Base-by-base conservation (phyloP, 2,888 invertebrate genomes). In the Rhopalosiphum nymphaeae region DNA sequence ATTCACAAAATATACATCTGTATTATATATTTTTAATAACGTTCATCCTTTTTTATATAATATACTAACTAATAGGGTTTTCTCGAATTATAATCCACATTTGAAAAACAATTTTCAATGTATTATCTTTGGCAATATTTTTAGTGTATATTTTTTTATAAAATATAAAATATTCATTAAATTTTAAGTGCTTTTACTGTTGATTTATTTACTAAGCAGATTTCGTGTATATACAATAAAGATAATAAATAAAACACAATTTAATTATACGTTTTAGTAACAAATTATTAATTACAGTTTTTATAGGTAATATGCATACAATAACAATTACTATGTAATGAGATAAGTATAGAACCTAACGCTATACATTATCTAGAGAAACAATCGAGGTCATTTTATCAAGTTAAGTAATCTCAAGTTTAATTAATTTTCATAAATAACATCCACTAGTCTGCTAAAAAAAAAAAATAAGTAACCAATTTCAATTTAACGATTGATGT, bases 401-500 rank as follows among this genome's bases (percentile, higher is more conserved):
- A 78, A 78, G 78, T 36, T 36, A 36, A 78, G 7, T 36, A 36
- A 78, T 78, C 78, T 78, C 36, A 36, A 78, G 21, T 78, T 78
- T 78, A 78, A 78, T 78, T 78, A 78, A 78, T 78, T 78, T 78
- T 78, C 78, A 78, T 78, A 78, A 78, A 78, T 36, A n/a, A 36
- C 78, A 36, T 78, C 36, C 16, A 78, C 21, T 36, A 36, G 13
- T 9, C 16, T 36, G 16, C 7, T 10, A 36, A 67, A 78, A 78
- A 36, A 67, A 61, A 78, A 78, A 78, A 36, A 16, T 21, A 78
- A 78, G 78, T 36, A 78, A 36, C 36, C 21, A 36, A 78, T 21
- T 78, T 78, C n/a, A 2, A 36, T 7, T 16, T 21, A 78, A 36
- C 9, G 21, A 36, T 78, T 78, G 78, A 36, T 78, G 16, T 13